Evolutionary conservation across 2,797 vertebrate species (phyloP).

Genomic region (Parauchenoglanis punctatus): DNA sequence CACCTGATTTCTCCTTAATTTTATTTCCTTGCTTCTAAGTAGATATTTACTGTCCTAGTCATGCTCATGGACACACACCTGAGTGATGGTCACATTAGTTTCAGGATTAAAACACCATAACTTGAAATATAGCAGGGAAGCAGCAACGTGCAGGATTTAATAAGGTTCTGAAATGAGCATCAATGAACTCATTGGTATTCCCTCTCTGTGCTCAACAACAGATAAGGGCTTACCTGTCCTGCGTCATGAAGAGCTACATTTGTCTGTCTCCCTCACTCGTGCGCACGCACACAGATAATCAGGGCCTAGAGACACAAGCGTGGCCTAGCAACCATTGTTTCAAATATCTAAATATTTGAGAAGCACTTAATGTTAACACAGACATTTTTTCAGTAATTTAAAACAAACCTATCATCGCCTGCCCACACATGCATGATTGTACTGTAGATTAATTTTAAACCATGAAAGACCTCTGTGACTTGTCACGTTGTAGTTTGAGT

Average conservation of each 20-base stretch:
- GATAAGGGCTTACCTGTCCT: conserved; percentile 55
- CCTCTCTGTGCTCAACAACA: conserved; percentile 6
- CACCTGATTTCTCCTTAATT: not conserved
- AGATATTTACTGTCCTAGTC: not conserved
- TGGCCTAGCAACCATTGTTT: conserved; percentile 52
- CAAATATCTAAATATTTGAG: conserved; percentile 41
- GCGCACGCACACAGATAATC: conserved; percentile 35
- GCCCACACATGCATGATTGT: not conserved
- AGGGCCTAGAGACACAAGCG: conserved; percentile 43
- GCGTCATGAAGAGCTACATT: conserved; percentile 42
- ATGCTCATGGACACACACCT: not conserved
- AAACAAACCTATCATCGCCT: not conserved
- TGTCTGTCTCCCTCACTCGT: conserved; percentile 11
- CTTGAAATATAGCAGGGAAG: conserved; percentile 18
- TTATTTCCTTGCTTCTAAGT: not conserved
- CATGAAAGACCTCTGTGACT: conserved; percentile 30
- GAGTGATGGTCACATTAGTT: conserved; percentile 26
- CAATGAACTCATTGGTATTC: conserved; percentile 46
- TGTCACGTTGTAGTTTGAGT: conserved; percentile 11
- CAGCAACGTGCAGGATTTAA: conserved; percentile 41
- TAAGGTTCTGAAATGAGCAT: conserved; percentile 36
- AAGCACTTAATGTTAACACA: conserved; percentile 15
- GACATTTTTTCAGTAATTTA: not conserved
- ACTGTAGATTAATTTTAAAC: conserved; percentile 11
- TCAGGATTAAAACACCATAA: not conserved